A percentile compares a stretch with the other conserved stretches of the same genome.
Evolutionary conservation across 2,113 vertebrate species (phyloP).

Genomic region (Percopsis transmontana): DNA sequence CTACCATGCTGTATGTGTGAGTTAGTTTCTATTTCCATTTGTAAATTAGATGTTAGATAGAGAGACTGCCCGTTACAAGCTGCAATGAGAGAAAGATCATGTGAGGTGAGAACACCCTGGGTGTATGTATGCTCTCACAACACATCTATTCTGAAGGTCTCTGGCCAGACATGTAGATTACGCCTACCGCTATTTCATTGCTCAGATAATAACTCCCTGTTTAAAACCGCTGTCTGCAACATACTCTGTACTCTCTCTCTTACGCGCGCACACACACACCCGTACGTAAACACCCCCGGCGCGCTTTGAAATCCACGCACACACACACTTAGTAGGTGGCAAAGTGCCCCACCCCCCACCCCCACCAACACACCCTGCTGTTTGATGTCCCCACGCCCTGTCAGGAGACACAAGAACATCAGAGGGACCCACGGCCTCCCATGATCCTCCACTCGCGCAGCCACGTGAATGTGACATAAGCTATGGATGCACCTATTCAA

Average conservation of each 20-base stretch:
- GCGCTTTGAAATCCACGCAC: constrained; percentile 1
- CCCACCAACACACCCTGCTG: constrained; percentile 3
- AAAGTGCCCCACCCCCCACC: constrained; percentile 25
- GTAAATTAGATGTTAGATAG: too few species aligned
- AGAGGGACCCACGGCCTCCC: constrained; percentile 19
- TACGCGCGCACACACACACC: constrained; percentile 10
- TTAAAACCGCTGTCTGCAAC: constrained; percentile 19
- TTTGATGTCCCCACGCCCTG: constrained; percentile 33
- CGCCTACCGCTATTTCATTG: constrained; percentile 17
- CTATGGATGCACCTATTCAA: too few species aligned
- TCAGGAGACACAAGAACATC: constrained; percentile 32
- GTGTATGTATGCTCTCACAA: not conserved
- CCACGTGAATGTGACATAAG: not conserved
- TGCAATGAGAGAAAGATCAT: too few species aligned
- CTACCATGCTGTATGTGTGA: too few species aligned
- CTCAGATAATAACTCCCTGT: constrained; percentile 33
- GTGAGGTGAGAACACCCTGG: too few species aligned
- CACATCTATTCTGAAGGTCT: constrained; percentile 16
- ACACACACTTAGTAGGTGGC: not conserved
- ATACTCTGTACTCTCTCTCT: not conserved
- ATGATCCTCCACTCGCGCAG: constrained; percentile 18
- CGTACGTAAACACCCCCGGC: not conserved
- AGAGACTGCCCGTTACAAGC: too few species aligned
- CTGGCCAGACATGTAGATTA: constrained; percentile 17
- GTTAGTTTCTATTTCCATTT: too few species aligned